Base-by-base conservation (phyloP, 2,113 vertebrate species). In the Alethe castanea region DNA sequence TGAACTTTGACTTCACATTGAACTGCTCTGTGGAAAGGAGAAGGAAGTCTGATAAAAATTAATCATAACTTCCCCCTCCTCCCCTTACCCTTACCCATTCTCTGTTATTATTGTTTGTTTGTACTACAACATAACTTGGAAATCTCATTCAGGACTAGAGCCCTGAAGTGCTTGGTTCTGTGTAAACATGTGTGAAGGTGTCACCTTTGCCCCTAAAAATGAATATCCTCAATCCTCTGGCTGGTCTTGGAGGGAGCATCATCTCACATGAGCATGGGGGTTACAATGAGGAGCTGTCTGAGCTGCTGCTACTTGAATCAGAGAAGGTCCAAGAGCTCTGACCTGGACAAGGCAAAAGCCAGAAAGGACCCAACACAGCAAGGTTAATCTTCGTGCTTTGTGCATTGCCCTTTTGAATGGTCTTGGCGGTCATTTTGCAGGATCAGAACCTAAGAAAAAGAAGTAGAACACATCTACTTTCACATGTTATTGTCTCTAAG, bases 1-100 rank as follows among this genome's bases (percentile, higher is more conserved):
- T 97, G 98, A 98, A 98, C 98, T 99, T 97, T 96, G 97, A 97
- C 97, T 98, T 98, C 97, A 93, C 88, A 93, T 91, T 98, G 97
- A 98, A 98, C 98, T 96, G 97, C 95, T 96, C 86, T 17, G 44
- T 35, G 79, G n/a, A 60, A 93, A 69, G 36, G 26, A 81, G 90
- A 76, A 81, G 35, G 29, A 24, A 78, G n/a, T 35, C 45, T 50
- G 40, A 59, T n/a, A 47, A 88, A 94, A 96, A 96, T 94, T 92
- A 80, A 94, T 95, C 95, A 94, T 92, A 77, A 88, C 69, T 92
- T 86, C 70, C n/a, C 90, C 73, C 57, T 54, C 83, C 48, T 67
- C 19, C 59, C 52, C 35, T 71, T 86, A 31, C 53, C 35, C 65
- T 62, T 36, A n/a, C 62, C 50, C 50, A 11, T 78, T 93, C 72